Percentiles rank a stretch among this genome's conserved stretches.
Conservation (phyloP, 2,113 vertebrate genomes). For the Sinocyclocheilus rhinocerous region DNA sequence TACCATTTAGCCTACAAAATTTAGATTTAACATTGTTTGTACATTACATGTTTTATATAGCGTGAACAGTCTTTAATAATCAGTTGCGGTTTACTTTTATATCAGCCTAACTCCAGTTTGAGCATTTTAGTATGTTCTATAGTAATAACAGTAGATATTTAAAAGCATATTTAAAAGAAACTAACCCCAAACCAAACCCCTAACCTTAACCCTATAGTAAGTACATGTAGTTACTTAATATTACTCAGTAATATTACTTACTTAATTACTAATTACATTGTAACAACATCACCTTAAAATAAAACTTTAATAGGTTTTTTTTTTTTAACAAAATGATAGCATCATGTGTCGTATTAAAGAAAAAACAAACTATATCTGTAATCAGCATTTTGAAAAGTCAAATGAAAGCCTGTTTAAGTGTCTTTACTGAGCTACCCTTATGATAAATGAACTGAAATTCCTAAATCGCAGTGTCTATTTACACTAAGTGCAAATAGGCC, state of each 20-base stretch:
- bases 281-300: not conserved
- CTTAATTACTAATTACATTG: not conserved
- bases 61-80: not conserved
- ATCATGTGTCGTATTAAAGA: not conserved
- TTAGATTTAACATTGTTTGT: not conserved
- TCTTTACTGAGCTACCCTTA: not conserved
- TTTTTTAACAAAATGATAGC: not conserved
- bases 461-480: too few species aligned
- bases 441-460: too few species aligned
- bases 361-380: not conserved
- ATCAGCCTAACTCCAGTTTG: not conserved
- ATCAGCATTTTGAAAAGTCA: not conserved
- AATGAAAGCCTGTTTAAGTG: not conserved
- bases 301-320: not conserved
- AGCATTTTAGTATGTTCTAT: not conserved
- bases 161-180: not conserved
- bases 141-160: not conserved
- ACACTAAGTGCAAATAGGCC: too few species aligned
- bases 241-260: too few species aligned
- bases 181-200: not conserved
- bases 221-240: too few species aligned
- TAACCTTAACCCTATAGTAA: too few species aligned
- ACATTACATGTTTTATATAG: not conserved
- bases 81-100: not conserved
- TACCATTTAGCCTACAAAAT: too few species aligned